Percentiles rank a stretch among this genome's conserved stretches.
These are phyloP conservation scores for Ptilorrhoa leucosticta DNA, from an alignment of 2,113 vertebrate species.

Conservation along the genomic window DNA sequence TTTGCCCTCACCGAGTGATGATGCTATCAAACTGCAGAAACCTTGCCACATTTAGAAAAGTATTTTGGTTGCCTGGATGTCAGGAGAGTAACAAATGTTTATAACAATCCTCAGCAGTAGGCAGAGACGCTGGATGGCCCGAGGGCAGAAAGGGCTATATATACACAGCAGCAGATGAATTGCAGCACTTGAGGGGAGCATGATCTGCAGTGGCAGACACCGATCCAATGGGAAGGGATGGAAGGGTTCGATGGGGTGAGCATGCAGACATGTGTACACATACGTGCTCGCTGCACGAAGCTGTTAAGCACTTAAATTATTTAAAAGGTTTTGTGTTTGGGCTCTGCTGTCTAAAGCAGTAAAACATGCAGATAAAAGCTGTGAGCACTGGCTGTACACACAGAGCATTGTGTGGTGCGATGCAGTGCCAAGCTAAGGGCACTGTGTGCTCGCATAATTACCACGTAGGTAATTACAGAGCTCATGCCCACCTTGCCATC, in stretches of 20 bases:
- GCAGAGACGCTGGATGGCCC: constrained; percentile 38
- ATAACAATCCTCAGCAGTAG: constrained; percentile 54
- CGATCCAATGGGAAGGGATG: background rate
- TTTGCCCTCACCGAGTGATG: background rate
- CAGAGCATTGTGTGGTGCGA: background rate
- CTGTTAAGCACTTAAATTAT: background rate
- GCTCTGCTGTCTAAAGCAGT: background rate
- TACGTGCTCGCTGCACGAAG: background rate
- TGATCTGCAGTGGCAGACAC: background rate
- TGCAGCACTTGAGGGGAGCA: background rate
- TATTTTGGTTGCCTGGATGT: constrained; percentile 48
- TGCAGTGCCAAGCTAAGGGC: background rate
- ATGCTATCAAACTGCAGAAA: constrained; percentile 24
- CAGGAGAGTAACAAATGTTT: constrained; percentile 66
- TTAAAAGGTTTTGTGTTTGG: background rate
- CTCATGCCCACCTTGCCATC: background rate
- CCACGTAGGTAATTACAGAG: constrained; percentile 8
- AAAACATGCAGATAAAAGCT: background rate
- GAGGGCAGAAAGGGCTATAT: constrained; percentile 48
- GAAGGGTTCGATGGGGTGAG: background rate
- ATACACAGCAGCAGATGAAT: constrained; percentile 31
- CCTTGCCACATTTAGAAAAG: constrained; percentile 24
- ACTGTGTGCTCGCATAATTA: background rate
- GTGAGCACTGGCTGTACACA: background rate
- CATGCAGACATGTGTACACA: background rate